phyloP scores from a whole-genome alignment of 2,888 invertebrate species.

The Andrena chrysosceles region DNA sequence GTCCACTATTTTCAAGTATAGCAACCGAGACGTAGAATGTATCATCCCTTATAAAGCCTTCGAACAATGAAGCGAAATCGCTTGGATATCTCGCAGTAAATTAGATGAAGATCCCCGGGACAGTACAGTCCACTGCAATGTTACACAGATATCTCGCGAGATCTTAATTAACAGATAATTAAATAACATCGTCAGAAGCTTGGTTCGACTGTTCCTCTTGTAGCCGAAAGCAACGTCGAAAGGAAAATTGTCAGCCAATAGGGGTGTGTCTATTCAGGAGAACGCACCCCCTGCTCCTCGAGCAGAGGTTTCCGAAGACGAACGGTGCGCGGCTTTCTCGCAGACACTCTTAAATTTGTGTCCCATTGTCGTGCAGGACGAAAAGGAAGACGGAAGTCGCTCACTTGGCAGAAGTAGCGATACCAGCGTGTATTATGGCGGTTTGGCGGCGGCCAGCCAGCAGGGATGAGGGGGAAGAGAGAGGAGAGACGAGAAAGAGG shows the following conservation, averaged over 20 bases:
- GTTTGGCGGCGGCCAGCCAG: constrained; percentile 38
- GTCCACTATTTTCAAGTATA: constrained; percentile 42
- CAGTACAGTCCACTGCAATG: no score
- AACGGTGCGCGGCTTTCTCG: constrained; percentile 48
- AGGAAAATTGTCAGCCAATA: constrained; percentile 42
- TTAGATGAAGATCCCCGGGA: no score
- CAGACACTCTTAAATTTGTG: constrained; percentile 80
- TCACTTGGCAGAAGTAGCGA: constrained; percentile 83
- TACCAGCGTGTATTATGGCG: constrained; percentile 70
- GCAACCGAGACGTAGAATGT: constrained; percentile 23
- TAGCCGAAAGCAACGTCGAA: constrained; percentile 1
- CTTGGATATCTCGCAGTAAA: no score
- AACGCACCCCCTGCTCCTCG: constrained; percentile 11
- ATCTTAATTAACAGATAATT: constrained; percentile 8
- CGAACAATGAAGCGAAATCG: neutral
- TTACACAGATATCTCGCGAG: no score
- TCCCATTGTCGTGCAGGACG: constrained; percentile 79
- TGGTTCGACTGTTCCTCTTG: neutral
- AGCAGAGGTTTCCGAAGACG: constrained; percentile 53
- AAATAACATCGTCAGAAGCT: neutral
- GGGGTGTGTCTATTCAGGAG: constrained; percentile 42
- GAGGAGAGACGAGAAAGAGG: constrained; percentile 28
- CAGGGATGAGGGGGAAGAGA: constrained; percentile 19
- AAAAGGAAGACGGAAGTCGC: constrained; percentile 81
- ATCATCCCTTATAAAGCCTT: neutral